Base-by-base conservation (phyloP, 1,140 invertebrate species). In the Tetranychus cinnabarinus region DNA sequence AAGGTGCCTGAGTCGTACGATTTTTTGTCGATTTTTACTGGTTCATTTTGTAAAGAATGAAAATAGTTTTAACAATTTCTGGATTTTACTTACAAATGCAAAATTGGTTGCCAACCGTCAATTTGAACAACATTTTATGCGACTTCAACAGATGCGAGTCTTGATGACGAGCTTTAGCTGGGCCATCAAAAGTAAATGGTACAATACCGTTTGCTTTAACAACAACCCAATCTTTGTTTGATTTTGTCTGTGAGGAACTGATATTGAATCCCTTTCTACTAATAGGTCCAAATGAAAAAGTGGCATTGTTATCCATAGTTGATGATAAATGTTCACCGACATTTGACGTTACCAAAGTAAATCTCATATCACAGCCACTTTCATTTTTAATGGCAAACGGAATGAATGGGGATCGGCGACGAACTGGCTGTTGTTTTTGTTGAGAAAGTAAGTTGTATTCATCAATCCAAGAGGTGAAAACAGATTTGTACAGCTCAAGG, bases 301-400 rank as follows among this genome's bases (percentile, higher is more conserved):
- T 10, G 10, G n/a, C n/a, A n/a, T n/a, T n/a, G n/a, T n/a, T 4
- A 52, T 4, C 15, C 15, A 52, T 52, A 6, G 48, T n/a, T 23
- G 15, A 23, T 3, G 33, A 6, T 52, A 52, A n/a, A 52, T 52
- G 33, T 5, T 52, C 48, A 34, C 45, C 15, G 8, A 34, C 39
- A 33, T 37, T 33, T 46, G 39, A 45, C 33, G 39, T 31, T 33
- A 60, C 31, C n/a, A 37, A 33, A 56, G 83, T 81, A 70, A 92
- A 95, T 74, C 81, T 82, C 0, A 95, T 72, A 8, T 78, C 77
- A 55, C 81, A 84, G 0, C 89, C 90, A 6, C 87, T 91, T 46
- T 88, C 81, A 72, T 97, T 97, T 65, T 82, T 82, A 23, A 97
- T 71, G 0, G 85, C 84, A 74, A 88, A 97, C 0, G 90, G 90